These are phyloP conservation scores for Notolepis coatsorum DNA, from an alignment of 2,797 vertebrate genomes.

Conservation along the genomic window DNA sequence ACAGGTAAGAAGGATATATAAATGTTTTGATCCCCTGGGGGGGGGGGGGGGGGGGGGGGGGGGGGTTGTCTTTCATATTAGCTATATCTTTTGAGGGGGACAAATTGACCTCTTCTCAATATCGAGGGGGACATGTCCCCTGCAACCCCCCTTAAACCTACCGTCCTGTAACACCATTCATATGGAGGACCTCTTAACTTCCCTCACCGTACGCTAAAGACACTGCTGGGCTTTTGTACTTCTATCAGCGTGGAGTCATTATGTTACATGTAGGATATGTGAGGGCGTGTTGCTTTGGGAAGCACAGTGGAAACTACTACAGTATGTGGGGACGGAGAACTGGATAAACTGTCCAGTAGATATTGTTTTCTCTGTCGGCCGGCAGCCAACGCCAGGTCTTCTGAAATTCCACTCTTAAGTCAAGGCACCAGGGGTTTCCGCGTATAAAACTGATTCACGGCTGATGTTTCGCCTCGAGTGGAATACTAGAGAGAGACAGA, in stretches of 20 bases:
- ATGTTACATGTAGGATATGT: neutral
- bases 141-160: too few species aligned
- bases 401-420: constrained; percentile 1
- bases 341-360: neutral
- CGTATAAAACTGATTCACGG: constrained; percentile 2
- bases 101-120: too few species aligned
- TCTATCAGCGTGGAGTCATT: neutral
- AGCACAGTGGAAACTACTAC: too few species aligned
- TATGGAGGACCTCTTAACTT: too few species aligned
- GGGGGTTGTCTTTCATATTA: too few species aligned
- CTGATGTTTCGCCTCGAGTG: constrained; percentile 12
- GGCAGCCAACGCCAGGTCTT: constrained; percentile 5
- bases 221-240: neutral
- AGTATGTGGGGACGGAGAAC: neutral
- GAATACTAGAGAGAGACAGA: constrained; percentile 8
- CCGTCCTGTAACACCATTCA: too few species aligned
- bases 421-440: neutral
- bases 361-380: constrained; percentile 9
- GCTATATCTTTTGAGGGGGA: too few species aligned
- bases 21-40: too few species aligned
- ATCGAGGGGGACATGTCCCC: too few species aligned
- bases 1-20: too few species aligned
- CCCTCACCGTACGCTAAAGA: too few species aligned
- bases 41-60: too few species aligned
- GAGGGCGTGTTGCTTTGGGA: neutral